These are phyloP conservation scores for Saturnia pavonia DNA, from an alignment of 2,888 invertebrate genomes.

Conservation along the genomic window DNA sequence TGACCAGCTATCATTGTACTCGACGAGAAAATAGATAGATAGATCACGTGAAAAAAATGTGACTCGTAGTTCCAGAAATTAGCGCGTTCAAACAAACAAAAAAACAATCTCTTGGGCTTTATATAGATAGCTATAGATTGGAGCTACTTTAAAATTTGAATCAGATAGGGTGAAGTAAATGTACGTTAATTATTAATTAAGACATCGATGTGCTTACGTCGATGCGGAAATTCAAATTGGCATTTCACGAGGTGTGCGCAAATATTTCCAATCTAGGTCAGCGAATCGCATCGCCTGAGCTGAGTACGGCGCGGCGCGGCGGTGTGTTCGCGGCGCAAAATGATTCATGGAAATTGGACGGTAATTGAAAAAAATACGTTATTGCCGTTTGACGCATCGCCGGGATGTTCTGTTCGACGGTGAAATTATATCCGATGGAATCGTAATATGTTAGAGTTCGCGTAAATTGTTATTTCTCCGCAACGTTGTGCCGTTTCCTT, in stretches of 20 bases:
- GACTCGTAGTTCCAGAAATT: too few species aligned
- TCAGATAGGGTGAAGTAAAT: constrained; percentile 3
- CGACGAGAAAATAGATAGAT: too few species aligned
- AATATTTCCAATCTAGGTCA: constrained; percentile 73
- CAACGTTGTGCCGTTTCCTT: neutral
- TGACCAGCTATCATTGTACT: too few species aligned
- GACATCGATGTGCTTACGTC: constrained; percentile 33
- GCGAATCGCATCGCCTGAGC: constrained; percentile 47
- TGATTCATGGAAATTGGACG: constrained; percentile 77
- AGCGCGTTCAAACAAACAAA: too few species aligned
- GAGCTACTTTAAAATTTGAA: neutral
- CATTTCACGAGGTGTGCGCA: constrained; percentile 61
- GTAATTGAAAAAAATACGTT: constrained; percentile 80
- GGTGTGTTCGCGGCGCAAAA: constrained; percentile 64
- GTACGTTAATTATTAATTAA: constrained; percentile 33
- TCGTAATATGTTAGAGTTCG: constrained; percentile 39
- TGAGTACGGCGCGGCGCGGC: neutral
- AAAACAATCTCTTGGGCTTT: too few species aligned
- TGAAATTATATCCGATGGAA: constrained; percentile 46
- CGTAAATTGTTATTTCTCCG: constrained; percentile 22
- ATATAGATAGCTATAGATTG: neutral
- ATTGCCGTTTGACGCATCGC: constrained; percentile 75
- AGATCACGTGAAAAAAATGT: too few species aligned
- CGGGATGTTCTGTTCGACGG: constrained; percentile 47
- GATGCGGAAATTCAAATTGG: constrained; percentile 45